phyloP scores from a whole-genome alignment of 2,888 invertebrate species.

The Conops quadrifasciatus region DNA sequence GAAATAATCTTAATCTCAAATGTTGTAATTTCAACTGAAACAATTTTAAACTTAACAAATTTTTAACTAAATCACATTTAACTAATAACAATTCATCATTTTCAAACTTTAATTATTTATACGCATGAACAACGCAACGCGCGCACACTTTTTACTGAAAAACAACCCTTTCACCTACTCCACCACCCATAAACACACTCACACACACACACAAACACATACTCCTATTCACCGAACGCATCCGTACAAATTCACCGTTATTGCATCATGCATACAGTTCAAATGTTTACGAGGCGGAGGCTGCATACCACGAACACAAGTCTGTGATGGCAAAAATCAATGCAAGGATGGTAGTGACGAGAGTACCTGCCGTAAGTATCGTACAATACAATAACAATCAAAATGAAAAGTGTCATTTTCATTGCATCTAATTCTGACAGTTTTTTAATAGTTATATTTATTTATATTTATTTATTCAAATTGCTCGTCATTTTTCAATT shows the following conservation, averaged over 20 bases:
- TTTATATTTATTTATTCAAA: too few relatives aligned
- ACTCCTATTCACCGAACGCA: neutral
- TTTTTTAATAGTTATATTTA: too few relatives aligned
- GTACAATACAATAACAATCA: too few relatives aligned
- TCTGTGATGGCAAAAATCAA: slow-evolving; percentile 69
- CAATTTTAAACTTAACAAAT: too few relatives aligned
- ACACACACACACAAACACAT: slow-evolving; percentile 28
- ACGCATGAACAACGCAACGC: neutral
- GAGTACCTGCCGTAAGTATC: slow-evolving; percentile 58
- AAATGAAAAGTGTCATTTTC: too few relatives aligned
- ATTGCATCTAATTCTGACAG: too few relatives aligned
- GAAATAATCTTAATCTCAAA: too few relatives aligned
- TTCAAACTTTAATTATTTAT: neutral
- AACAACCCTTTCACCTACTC: neutral
- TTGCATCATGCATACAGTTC: slow-evolving; percentile 54
- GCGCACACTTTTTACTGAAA: neutral
- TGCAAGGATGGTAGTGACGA: slow-evolving; percentile 69
- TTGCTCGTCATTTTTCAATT: too few relatives aligned
- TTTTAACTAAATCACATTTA: too few relatives aligned
- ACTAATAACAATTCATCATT: too few relatives aligned
- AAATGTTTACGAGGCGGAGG: slow-evolving; percentile 65
- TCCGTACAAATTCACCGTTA: neutral
- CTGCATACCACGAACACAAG: slow-evolving; percentile 63
- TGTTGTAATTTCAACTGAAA: too few relatives aligned
- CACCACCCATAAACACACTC: neutral